These are phyloP conservation scores for Sylvia atricapilla DNA, from an alignment of 2,113 vertebrate species.

Conservation along the genomic window DNA sequence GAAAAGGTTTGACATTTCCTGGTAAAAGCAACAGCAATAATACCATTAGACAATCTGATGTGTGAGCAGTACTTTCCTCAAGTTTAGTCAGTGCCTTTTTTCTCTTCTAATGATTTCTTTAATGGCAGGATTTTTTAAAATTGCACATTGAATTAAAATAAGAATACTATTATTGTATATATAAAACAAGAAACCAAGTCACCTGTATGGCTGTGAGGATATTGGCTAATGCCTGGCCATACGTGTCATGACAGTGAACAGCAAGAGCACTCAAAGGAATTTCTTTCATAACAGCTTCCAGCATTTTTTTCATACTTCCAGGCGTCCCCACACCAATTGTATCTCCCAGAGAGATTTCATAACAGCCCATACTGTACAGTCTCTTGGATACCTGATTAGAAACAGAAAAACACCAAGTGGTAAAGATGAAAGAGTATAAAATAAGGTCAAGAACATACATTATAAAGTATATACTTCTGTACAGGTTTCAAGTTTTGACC, in stretches of 20 bases:
- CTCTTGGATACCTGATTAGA: constrained; percentile 84
- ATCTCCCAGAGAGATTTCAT: constrained; percentile 92
- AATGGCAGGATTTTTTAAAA: background rate
- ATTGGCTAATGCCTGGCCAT: constrained; percentile 92
- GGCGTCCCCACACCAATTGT: constrained; percentile 91
- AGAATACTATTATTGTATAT: background rate
- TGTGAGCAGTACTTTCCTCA: background rate
- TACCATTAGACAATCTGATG: background rate
- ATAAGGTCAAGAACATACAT: background rate
- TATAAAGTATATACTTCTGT: background rate
- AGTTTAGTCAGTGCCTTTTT: background rate
- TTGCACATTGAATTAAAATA: background rate
- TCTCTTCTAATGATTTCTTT: background rate
- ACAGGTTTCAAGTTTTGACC: background rate
- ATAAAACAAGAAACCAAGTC: constrained; percentile 16
- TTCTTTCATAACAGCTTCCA: constrained; percentile 87
- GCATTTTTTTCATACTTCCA: constrained; percentile 86
- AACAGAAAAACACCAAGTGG: background rate
- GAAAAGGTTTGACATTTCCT: background rate
- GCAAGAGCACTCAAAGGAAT: constrained; percentile 83
- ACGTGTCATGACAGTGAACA: constrained; percentile 94
- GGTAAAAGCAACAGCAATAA: background rate
- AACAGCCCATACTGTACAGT: constrained; percentile 90
- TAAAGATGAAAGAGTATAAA: background rate
- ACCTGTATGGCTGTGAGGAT: constrained; percentile 94